Base-by-base conservation (phyloP, 2,888 invertebrate species). In the Alentia gelatinosa region DNA sequence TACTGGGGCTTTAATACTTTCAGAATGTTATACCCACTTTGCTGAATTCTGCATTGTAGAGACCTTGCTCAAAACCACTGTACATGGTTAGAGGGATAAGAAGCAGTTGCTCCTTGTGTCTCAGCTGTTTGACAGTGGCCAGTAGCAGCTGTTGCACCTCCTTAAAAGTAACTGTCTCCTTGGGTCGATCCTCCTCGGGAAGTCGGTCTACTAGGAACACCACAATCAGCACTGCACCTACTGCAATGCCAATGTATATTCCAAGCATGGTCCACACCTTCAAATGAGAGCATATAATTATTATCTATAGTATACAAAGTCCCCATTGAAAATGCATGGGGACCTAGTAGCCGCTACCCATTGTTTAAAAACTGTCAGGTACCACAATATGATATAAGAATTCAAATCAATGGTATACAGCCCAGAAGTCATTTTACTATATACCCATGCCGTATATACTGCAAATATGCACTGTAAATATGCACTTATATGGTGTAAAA, bases 1-100 rank as follows among this genome's bases (percentile, higher is more conserved):
- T n/a, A n/a, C n/a, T n/a, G n/a, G n/a, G n/a, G n/a, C n/a, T n/a
- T n/a, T n/a, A n/a, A n/a, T n/a, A n/a, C n/a, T n/a, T n/a, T n/a
- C n/a, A n/a, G n/a, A n/a, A n/a, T n/a, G n/a, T 47, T 9, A 19
- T 19, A 5, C 79, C 37, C 47, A 97, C 97, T 94, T 96, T 96
- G 0, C 97, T 97, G 93, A 95, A 97, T 86, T 97, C 96, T 0
- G 98, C 99, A 30, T 98, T 98, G 94, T 99, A 98, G 96, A 99
- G 99, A 0, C 99, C 99, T 96, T 99, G 99, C 95, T 99, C 99
- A 97, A 99, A 98, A 91, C 99, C 99, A 94, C 99, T 98, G 97
- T 98, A 99, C 89, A 99, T 97, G 0, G 99, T 99, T 92, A 99
- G 97, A 0, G 99, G 99, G 92, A 99, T 98, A 50, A 99, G 97